Base-by-base conservation (phyloP, 1,140 invertebrate species). In the Holotrichia oblita region DNA sequence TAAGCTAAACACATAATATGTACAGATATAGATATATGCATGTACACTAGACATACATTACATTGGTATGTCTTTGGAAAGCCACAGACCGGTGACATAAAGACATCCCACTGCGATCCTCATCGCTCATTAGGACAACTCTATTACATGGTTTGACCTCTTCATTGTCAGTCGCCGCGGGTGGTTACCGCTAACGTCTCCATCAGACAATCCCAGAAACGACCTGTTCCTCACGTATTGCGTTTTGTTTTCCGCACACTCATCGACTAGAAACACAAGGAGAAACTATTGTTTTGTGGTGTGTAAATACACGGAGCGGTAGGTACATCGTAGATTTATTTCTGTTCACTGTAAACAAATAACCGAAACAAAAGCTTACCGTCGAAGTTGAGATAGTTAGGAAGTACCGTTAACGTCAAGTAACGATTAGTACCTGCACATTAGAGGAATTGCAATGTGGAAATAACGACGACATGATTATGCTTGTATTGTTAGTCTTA, bases 71-170 rank as follows among this genome's bases (percentile, higher is more conserved):
- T 73, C 40, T 64, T 64, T 20, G 22, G 72, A 40, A 73, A 73
- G 27, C 72, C 40, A 40, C 34, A 40, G 27, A 6, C 27, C 72
- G 72, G 72, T 73, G 72, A 73, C 76, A 40, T 40, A 41, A 6
- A 27, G 73, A 69, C 80, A 79, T 77, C 79, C 81, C 77, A 40
- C 41, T 12, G 75, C 7, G 77, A 76, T 79, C 74, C 78, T 78
- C 80, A 81, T 83, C 82, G 81, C 78, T 83, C 82, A 83, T 83
- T 83, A 83, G 80, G 73, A 80, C 79, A 79, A 80, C 81, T 82
- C 80, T 81, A 79, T 78, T 80, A 80, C 80, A 79, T 72, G 80
- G 74, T 64, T 73, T 80, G 77, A 77, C 73, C 80, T 77, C 44
- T 74, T 69, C 81, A 78, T 83, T 82, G 80, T 83, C 80, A 79